Percentiles rank a stretch among this genome's conserved stretches.
Conservation (phyloP, 92 coral and sea anemone species). For the Actinostola sp. region DNA sequence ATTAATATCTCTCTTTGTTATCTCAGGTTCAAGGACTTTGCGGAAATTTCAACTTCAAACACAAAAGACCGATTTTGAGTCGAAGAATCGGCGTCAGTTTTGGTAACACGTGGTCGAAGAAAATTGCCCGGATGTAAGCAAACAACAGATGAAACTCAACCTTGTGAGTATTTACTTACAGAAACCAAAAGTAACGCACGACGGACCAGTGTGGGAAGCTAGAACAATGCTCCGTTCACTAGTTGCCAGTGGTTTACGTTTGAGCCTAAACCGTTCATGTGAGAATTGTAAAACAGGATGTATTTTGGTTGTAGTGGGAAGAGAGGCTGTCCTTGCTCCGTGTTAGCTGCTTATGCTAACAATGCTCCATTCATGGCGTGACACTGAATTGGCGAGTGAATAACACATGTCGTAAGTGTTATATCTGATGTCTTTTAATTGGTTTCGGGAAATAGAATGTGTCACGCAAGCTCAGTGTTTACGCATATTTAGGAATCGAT, state of each 20-base stretch:
- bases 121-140: conserved; percentile 52
- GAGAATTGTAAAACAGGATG: conserved; percentile 72
- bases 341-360: conserved; percentile 62
- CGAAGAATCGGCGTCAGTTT: conserved; percentile 55
- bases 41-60: conserved; percentile 68
- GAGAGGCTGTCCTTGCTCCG: conserved; percentile 61
- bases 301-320: conserved; percentile 57
- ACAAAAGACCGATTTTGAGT: conserved; percentile 69
- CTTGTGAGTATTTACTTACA: conserved; percentile 66
- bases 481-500: too few relatives aligned
- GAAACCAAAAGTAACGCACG: conserved; percentile 52
- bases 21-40: conserved; percentile 67
- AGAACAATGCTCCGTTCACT: conserved; percentile 62
- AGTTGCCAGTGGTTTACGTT: conserved; percentile 61
- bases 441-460: too few relatives aligned
- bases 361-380: conserved; percentile 62
- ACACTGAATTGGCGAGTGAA: conserved; percentile 55
- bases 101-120: conserved; percentile 66
- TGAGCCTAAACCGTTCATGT: conserved; percentile 63
- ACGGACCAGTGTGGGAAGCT: conserved; percentile 49
- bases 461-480: too few relatives aligned
- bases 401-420: conserved; percentile 65
- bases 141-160: conserved; percentile 31
- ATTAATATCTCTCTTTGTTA: too few relatives aligned
- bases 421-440: too few relatives aligned